Evolutionary conservation across 1,140 invertebrate genomes (phyloP).

Genomic region (Brachionus rotundiformis): DNA sequence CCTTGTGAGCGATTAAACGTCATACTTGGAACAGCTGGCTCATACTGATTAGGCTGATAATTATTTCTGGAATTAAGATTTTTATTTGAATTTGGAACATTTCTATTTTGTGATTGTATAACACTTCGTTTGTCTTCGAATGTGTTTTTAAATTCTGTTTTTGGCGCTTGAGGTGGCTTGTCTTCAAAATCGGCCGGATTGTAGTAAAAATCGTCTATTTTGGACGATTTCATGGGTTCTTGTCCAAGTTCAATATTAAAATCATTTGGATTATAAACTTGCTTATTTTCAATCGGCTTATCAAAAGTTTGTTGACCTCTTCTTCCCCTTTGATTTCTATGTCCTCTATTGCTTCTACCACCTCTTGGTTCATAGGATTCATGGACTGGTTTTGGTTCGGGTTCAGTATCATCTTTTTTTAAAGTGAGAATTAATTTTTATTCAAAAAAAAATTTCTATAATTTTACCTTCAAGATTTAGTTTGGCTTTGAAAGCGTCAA

Average conservation of each 20-base stretch:
- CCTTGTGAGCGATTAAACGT: neutral
- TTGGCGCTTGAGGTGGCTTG: neutral
- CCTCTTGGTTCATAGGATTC: neutral
- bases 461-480: slow-evolving; percentile 18
- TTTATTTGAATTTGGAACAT: neutral
- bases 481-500: slow-evolving; percentile 25
- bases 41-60: neutral
- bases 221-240: neutral
- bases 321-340: slow-evolving; percentile 9
- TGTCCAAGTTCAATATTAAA: slow-evolving; percentile 5
- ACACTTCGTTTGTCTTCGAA: neutral
- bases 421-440: no score
- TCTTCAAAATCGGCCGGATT: slow-evolving; percentile 40
- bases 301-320: neutral
- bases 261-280: slow-evolving; percentile 44
- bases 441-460: neutral
- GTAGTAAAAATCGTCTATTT: slow-evolving; percentile 2
- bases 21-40: neutral
- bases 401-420: neutral
- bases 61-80: slow-evolving; percentile 1
- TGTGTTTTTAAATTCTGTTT: slow-evolving; percentile 4
- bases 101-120: neutral
- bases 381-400: neutral
- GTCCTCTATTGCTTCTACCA: neutral
- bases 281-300: neutral